These are phyloP conservation scores for Hipposideros larvatus DNA, from an alignment of 2,797 vertebrate genomes.

Conservation along the genomic window DNA sequence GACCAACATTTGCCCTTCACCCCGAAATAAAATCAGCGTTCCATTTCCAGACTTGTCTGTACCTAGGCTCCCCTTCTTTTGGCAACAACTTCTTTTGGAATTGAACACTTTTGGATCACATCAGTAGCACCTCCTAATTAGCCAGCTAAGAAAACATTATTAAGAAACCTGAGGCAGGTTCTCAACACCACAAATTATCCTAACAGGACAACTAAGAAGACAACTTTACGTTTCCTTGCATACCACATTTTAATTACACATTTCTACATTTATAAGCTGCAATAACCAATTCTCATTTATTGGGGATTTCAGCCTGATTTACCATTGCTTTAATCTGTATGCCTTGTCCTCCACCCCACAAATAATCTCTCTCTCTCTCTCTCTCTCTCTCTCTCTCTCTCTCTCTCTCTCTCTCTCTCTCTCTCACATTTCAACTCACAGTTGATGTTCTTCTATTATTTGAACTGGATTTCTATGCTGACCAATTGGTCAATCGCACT, in stretches of 20 bases:
- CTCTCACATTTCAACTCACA: background rate
- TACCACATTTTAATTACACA: background rate
- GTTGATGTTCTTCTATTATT: background rate
- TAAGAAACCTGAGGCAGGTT: constrained; percentile 41
- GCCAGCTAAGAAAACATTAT: constrained; percentile 42
- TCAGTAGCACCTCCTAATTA: constrained; percentile 56
- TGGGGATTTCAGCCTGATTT: background rate
- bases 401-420: background rate
- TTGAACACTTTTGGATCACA: constrained; percentile 7
- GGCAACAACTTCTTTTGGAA: constrained; percentile 37
- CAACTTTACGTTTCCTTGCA: background rate
- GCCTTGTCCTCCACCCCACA: background rate
- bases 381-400: background rate
- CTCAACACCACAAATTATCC: constrained; percentile 52
- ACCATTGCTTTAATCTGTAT: background rate
- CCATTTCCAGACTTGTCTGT: background rate
- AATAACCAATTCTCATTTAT: constrained; percentile 11
- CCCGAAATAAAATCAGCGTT: background rate
- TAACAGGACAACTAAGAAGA: background rate
- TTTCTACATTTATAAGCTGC: background rate
- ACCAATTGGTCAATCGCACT: background rate
- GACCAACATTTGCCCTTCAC: background rate
- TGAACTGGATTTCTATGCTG: background rate
- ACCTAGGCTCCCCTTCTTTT: background rate
- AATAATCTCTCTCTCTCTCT: background rate